Evolutionary conservation across 2,797 vertebrate species (phyloP), one percentile per base, ranked within the genome.

Genomic region (Betta splendens): DNA sequence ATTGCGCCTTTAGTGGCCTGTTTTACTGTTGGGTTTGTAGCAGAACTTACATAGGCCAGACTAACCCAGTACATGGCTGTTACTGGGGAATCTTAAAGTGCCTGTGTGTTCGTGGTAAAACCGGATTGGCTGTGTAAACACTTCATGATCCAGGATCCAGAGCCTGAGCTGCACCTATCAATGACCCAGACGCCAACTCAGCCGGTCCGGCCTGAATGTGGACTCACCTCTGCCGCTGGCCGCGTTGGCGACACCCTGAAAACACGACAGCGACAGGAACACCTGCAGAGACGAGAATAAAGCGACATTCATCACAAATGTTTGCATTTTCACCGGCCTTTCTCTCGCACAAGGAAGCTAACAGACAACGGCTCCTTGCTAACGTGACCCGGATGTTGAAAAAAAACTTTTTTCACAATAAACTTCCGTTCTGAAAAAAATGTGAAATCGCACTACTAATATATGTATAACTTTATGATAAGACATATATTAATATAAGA

Each of bases 201-300:
- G 25, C 2, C 20, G 16, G 40, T 44, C 32, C 32, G 29, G 35
- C 36, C 3, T 2, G 37, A 31, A 67, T 11, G 12, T 15, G 0
- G 21, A 66, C 87, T 87, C 81, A 93, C 92, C 92, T 89, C 40
- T 86, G 1, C 80, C 68, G 18, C 76, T 71, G 12, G 72, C 84
- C 4, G 88, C 89, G 2, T 84, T 70, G 0, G 77, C 81, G 1
- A 80, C 77, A 4, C 79, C 64, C 0, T 69, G 79, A 15, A 88
- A 80, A 52, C 49, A 67, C 2, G 82, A 80, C n/a, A 87, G 21
- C n/a, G 63, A 76, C 31, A 90, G 23, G 2, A 91, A 69, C 10
- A 85, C 12, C 12, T 85, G 77, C 10, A 89, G 20, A 28, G 81
- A 49, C 0, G 80, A 88, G 21, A 90, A 66, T 18, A 89, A 29